Conservation (phyloP, 2,888 invertebrate species). For the Antheraea yamamai region DNA sequence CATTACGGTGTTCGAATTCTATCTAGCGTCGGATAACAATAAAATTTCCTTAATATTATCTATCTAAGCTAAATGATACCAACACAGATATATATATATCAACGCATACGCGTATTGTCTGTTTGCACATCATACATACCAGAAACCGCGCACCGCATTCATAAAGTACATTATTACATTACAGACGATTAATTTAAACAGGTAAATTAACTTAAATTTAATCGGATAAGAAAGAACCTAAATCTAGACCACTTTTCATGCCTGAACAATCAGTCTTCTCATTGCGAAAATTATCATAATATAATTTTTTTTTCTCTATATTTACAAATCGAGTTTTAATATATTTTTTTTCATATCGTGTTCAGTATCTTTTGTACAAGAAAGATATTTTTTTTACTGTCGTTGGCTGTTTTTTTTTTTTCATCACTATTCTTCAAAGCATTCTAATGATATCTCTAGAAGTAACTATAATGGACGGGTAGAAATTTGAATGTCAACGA, state of each 20-base stretch:
- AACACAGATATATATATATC: conserved; percentile 6
- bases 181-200: conserved; percentile 53
- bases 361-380: conserved; percentile 49
- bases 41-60: conserved; percentile 15
- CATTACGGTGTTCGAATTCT: not conserved
- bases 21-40: conserved; percentile 17
- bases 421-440: conserved; percentile 40
- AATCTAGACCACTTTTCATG: conserved; percentile 70
- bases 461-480: conserved; percentile 56
- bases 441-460: conserved; percentile 45
- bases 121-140: not conserved
- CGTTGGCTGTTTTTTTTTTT: conserved; percentile 33
- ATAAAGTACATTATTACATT: not conserved
- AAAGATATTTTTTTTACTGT: conserved; percentile 37
- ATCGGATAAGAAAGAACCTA: conserved; percentile 62
- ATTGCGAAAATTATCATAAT: conserved; percentile 78
- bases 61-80: conserved; percentile 8
- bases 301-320: conserved; percentile 49
- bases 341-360: conserved; percentile 48
- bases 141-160: not conserved
- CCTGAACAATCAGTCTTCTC: conserved; percentile 81
- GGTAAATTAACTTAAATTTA: conserved; percentile 66
- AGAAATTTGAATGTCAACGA: conserved; percentile 51
- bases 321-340: conserved; percentile 47
- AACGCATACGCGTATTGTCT: conserved; percentile 14